Conservation (phyloP, 2,888 invertebrate species). For the Volucella bombylans region DNA sequence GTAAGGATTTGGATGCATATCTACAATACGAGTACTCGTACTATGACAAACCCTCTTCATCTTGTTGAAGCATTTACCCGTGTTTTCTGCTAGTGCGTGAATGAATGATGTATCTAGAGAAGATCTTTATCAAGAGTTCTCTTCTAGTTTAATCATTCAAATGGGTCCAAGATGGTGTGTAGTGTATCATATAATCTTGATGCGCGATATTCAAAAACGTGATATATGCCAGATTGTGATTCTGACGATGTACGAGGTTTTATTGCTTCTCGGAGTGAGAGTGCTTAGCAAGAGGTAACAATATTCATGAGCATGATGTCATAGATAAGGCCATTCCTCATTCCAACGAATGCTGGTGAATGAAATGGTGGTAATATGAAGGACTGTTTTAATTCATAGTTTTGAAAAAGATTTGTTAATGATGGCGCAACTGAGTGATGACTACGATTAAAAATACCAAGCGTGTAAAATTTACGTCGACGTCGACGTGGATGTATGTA, state of each 20-base stretch:
- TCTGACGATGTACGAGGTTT: constrained; percentile 11
- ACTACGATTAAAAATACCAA: too few species aligned
- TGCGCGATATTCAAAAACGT: constrained; percentile 34
- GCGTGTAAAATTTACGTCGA: too few species aligned
- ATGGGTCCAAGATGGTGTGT: constrained; percentile 34
- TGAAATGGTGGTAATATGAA: too few species aligned
- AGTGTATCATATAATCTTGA: constrained; percentile 49
- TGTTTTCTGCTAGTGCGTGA: constrained; percentile 16
- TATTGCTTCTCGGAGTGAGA: neutral
- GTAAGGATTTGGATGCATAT: constrained; percentile 53
- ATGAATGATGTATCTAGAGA: constrained; percentile 59
- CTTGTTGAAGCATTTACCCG: constrained; percentile 49
- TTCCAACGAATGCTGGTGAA: too few species aligned
- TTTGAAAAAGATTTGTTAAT: too few species aligned
- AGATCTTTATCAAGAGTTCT: constrained; percentile 64
- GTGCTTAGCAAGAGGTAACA: too few species aligned
- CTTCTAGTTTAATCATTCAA: constrained; percentile 62
- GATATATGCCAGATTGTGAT: constrained; percentile 30
- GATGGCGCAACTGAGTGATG: too few species aligned
- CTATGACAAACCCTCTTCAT: constrained; percentile 45
- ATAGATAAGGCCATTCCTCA: too few species aligned
- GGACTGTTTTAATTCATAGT: too few species aligned
- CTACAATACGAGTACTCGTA: constrained; percentile 4
- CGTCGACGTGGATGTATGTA: too few species aligned
- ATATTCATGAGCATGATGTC: too few species aligned